Base-by-base conservation (phyloP, 2,888 invertebrate species). In the Drosophila affinis region DNA sequence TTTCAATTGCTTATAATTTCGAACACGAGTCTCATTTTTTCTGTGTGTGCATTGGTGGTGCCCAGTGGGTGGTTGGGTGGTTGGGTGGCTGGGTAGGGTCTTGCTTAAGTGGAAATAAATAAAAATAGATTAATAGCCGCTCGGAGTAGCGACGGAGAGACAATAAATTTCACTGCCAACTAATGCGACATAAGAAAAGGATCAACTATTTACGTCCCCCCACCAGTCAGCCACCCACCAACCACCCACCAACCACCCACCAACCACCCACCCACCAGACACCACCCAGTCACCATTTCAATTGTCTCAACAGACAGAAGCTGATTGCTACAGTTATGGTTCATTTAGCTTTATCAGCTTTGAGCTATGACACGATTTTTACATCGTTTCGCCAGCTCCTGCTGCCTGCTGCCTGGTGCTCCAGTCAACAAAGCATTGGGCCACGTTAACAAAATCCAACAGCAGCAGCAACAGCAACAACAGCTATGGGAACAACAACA, bases 1-100 rank as follows among this genome's bases (percentile, higher is more conserved):
- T 86, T 78, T 81, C 73, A 81, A 84, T 87, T 84, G 85, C 78
- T 86, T 88, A 87, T 83, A 86, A 86, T 83, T 88, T 85, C 73
- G 70, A 57, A 74, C 88, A 83, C 86, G 79, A 79, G 68, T 58
- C 70, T 57, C 44, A 18, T 9, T 48, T 47, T 2, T 17, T 27
- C 45, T 46, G 9, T 21, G 21, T 21, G 3, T n/a, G 39, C 14
- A 39, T 52, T 55, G 46, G 21, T 53, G 29, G 59, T 9, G 45
- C 29, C 45, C 24, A 10, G 18, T 2, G 34, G 45, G 17, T 24
- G 54, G n/a, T 14, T 60, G 29, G 39, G 14, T 39, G 14, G 39
- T 1, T 14, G 39, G 39, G 39, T 14, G 27, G 54, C 39, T 48
- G 6, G 52, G 49, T 44, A 49, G 47, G 49, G 3, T 12, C 34